Evolutionary conservation across 2,113 vertebrate genomes (phyloP).

Genomic region (Tichodroma muraria): DNA sequence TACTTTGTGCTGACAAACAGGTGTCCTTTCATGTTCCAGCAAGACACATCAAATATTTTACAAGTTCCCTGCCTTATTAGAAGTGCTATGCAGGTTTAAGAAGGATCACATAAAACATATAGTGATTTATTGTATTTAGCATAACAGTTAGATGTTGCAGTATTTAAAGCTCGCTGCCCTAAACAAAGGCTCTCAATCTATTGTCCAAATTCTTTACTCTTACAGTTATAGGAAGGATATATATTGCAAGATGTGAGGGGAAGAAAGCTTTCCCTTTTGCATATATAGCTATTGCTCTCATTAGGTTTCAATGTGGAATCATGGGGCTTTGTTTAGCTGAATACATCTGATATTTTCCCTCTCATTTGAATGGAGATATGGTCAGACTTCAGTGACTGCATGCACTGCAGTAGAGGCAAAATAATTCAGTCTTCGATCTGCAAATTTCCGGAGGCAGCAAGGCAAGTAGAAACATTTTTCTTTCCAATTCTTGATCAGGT

Average conservation of each 20-base stretch:
- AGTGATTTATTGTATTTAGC: neutral
- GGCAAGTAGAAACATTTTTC: constrained; percentile 25
- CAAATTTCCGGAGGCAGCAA: neutral
- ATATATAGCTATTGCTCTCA: neutral
- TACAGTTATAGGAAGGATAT: neutral
- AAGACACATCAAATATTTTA: neutral
- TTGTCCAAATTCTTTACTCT: neutral
- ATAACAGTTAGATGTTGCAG: neutral
- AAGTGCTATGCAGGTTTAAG: neutral
- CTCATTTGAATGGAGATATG: neutral
- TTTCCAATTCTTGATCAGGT: neutral
- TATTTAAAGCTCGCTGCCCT: neutral
- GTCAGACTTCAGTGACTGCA: neutral
- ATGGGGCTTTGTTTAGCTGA: neutral
- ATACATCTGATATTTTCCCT: neutral
- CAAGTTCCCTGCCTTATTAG: neutral
- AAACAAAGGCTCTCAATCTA: neutral
- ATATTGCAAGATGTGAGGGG: neutral
- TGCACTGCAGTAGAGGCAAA: neutral
- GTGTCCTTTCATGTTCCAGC: neutral
- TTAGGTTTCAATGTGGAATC: neutral
- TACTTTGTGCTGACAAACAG: neutral
- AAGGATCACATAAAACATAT: neutral
- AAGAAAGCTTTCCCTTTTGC: neutral
- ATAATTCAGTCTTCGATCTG: neutral